phyloP scores from a whole-genome alignment of 2,888 invertebrate genomes.

The Conomelus anceps region DNA sequence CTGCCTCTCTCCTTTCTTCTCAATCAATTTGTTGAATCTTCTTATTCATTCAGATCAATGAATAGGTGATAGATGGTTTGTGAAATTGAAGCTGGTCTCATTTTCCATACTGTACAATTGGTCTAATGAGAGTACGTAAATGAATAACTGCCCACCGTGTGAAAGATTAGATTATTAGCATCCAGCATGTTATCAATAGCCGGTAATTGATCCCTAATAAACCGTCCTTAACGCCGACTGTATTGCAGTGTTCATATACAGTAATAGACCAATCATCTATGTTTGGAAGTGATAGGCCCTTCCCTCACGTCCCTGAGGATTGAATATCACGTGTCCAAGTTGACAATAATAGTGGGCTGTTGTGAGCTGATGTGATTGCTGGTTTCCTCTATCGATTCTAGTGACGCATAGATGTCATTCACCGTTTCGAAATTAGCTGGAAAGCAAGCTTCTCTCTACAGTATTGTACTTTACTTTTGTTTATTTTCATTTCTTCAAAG shows the following conservation, averaged over 20 bases:
- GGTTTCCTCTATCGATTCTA: background rate
- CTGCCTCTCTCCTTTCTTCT: too few relatives aligned
- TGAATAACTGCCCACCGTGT: background rate
- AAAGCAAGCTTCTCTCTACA: background rate
- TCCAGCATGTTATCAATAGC: background rate
- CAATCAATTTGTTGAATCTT: background rate
- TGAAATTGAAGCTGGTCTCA: background rate
- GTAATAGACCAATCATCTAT: background rate
- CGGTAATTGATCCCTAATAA: background rate
- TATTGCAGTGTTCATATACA: background rate
- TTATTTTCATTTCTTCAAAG: too few relatives aligned
- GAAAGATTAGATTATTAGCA: background rate
- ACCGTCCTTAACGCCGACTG: background rate
- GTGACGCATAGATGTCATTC: background rate
- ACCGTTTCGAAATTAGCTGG: background rate
- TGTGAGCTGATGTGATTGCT: background rate
- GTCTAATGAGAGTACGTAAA: background rate
- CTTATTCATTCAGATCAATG: background rate
- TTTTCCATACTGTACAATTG: background rate
- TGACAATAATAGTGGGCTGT: background rate
- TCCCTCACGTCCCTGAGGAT: background rate
- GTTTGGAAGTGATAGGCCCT: background rate
- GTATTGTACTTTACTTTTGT: background rate
- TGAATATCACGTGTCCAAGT: background rate
- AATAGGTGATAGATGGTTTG: background rate